Evolutionary conservation across 1,140 invertebrate species (phyloP).

Genomic region (Zaprionus camerounensis): DNA sequence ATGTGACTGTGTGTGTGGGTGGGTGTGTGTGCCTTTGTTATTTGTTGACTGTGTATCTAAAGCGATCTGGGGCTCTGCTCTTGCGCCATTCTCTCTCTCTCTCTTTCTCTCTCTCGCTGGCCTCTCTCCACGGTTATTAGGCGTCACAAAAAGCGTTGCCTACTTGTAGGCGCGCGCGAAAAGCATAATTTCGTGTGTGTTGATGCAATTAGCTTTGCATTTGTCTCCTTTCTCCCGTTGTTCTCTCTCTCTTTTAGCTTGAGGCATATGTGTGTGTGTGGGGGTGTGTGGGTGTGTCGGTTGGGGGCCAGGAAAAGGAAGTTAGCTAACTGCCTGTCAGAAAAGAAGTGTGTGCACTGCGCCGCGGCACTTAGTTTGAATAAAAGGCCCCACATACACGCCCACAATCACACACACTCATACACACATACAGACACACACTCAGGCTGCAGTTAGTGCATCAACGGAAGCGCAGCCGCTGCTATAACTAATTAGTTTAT

Average conservation of each 20-base stretch:
- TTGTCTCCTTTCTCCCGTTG: slow-evolving; percentile 18
- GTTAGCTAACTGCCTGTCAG: slow-evolving; percentile 57
- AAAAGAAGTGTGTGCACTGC: slow-evolving; percentile 42
- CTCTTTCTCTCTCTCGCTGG: background rate
- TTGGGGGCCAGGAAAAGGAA: slow-evolving; percentile 70
- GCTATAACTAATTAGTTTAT: slow-evolving; percentile 79
- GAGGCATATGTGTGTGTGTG: slow-evolving; percentile 48
- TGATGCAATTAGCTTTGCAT: slow-evolving; percentile 77
- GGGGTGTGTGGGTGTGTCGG: slow-evolving; percentile 18
- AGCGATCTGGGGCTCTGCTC: slow-evolving; percentile 10
- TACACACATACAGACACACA: slow-evolving; percentile 22
- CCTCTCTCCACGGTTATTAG: slow-evolving; percentile 67
- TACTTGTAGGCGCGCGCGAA: slow-evolving; percentile 49
- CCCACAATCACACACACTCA: slow-evolving; percentile 13
- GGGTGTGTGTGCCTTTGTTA: slow-evolving; percentile 26
- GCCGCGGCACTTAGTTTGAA: slow-evolving; percentile 78
- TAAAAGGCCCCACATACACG: slow-evolving; percentile 58
- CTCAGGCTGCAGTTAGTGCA: slow-evolving; percentile 27
- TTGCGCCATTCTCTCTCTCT: background rate
- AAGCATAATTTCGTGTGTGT: slow-evolving; percentile 44
- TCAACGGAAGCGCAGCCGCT: slow-evolving; percentile 63
- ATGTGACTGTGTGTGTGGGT: slow-evolving; percentile 1
- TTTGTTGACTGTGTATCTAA: slow-evolving; percentile 27
- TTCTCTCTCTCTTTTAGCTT: slow-evolving; percentile 48
- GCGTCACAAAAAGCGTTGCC: slow-evolving; percentile 65